These are phyloP conservation scores for Pocillopora damicornis DNA, from an alignment of 64 coral and sea anemone genomes.

Conservation along the genomic window DNA sequence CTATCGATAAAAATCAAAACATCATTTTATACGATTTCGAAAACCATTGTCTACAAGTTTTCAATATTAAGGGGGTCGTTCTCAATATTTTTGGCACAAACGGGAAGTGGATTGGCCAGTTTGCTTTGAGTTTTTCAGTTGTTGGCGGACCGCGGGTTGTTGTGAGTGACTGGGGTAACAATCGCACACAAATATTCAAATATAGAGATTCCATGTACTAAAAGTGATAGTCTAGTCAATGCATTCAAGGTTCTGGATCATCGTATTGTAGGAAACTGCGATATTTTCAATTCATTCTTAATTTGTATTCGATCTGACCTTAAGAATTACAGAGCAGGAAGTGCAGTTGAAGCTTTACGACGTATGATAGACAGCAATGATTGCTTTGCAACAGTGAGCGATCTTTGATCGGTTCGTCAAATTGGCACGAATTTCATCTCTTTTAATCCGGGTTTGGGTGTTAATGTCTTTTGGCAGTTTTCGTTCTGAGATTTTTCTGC, in stretches of 20 bases:
- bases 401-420: no score
- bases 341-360: no score
- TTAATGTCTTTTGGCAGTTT: no score
- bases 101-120: conserved; percentile 50
- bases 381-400: no score
- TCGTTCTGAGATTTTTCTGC: no score
- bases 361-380: no score
- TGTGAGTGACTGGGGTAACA: conserved; percentile 66
- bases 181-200: conserved; percentile 52
- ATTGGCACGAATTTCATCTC: no score
- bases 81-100: conserved; percentile 49
- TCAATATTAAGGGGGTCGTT: conserved; percentile 39
- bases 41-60: conserved; percentile 61
- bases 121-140: conserved; percentile 45
- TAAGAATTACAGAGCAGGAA: no score
- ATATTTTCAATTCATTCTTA: no score
- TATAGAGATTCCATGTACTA: conserved; percentile 27
- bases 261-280: no score
- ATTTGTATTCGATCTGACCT: no score
- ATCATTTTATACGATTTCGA: conserved; percentile 68
- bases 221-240: neutral
- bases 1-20: conserved; percentile 40
- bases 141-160: conserved; percentile 25
- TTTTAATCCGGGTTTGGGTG: no score
- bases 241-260: neutral